Conservation (phyloP, 2,113 vertebrate genomes). For the Todiramphus saurophagus region DNA sequence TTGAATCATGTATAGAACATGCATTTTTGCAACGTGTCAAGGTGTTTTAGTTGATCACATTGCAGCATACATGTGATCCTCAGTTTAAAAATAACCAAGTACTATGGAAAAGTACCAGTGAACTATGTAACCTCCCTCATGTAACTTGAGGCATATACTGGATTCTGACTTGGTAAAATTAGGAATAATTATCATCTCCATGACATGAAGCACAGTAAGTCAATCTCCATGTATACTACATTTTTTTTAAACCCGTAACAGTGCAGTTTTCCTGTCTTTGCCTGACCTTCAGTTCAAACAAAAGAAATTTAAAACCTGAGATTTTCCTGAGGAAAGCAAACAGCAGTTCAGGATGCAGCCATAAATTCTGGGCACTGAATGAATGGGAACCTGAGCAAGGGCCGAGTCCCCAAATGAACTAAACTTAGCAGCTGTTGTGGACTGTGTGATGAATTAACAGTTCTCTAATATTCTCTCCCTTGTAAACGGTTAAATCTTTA, state of each 20-base stretch:
- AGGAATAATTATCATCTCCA: background rate
- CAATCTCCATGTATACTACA: background rate
- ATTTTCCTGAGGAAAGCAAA: background rate
- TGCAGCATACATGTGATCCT: background rate
- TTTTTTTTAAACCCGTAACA: background rate
- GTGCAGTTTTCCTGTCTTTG: background rate
- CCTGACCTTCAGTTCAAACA: background rate
- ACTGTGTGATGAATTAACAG: background rate
- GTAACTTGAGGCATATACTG: background rate
- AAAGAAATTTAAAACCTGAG: background rate
- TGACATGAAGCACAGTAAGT: background rate
- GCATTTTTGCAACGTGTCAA: background rate
- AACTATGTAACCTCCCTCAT: fast-evolving
- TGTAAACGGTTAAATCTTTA: background rate
- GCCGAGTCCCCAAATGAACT: background rate
- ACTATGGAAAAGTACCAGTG: background rate
- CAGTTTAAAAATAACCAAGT: background rate
- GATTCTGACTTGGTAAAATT: background rate
- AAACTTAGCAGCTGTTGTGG: background rate
- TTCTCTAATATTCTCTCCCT: background rate
- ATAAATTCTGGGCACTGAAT: background rate
- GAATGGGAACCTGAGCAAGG: background rate
- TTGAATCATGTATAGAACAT: background rate
- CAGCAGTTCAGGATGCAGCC: background rate
- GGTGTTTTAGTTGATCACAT: background rate